phyloP scores from a whole-genome alignment of 1,140 invertebrate genomes.

The Magallana ariakensis region DNA sequence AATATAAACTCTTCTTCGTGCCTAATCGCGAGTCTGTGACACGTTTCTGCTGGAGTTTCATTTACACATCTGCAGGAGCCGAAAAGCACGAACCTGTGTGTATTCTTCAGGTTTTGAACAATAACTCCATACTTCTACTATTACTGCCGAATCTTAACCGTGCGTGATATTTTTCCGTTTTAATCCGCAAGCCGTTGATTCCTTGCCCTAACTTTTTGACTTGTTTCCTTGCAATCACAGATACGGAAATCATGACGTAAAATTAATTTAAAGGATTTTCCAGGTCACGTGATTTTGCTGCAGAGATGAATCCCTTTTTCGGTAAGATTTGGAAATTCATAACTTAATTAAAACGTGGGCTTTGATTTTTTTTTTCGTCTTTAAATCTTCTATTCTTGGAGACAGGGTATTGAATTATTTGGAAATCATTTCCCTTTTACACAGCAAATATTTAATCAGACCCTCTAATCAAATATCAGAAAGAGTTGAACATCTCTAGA shows the following conservation, averaged over 20 bases:
- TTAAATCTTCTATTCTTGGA: neutral
- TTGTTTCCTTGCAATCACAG: conserved; percentile 8
- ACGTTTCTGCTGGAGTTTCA: conserved; percentile 30
- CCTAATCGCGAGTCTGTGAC: conserved; percentile 32
- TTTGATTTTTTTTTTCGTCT: neutral
- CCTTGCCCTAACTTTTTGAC: neutral
- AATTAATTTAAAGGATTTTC: conserved; percentile 31
- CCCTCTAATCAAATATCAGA: neutral
- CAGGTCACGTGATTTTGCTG: conserved; percentile 15
- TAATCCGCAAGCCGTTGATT: conserved; percentile 20
- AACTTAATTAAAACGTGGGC: neutral
- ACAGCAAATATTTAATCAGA: conserved; percentile 24
- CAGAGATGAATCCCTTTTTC: neutral
- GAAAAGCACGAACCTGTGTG: conserved; percentile 12
- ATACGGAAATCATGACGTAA: conserved; percentile 20
- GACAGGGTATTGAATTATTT: conserved; percentile 25
- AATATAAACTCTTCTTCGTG: conserved; percentile 30
- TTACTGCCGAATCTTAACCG: conserved; percentile 7
- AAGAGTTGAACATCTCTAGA: neutral
- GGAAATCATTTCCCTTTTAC: conserved; percentile 15
- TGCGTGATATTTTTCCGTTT: conserved; percentile 29
- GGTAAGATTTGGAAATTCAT: conserved; percentile 35
- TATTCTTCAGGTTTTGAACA: conserved; percentile 7
- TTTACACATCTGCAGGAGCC: conserved; percentile 23
- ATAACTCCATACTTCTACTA: neutral